Conservation (phyloP, 1,140 invertebrate species). For the Catajapyx aquilonaris region DNA sequence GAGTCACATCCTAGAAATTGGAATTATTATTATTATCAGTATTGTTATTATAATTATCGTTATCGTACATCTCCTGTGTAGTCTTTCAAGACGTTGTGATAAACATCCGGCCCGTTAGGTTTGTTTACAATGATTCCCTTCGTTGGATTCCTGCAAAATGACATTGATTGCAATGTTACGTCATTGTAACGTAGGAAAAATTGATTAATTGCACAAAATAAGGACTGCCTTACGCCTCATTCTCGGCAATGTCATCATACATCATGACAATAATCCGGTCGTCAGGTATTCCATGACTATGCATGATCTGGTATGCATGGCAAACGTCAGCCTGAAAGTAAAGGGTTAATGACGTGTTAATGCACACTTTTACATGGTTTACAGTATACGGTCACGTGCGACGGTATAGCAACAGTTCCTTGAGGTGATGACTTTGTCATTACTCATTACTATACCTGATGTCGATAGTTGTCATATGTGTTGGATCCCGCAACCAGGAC, state of each 20-base stretch:
- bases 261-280: conserved; percentile 39
- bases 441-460: too few species aligned
- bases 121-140: conserved; percentile 20
- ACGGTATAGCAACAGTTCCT: too few species aligned
- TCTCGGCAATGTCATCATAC: conserved; percentile 39
- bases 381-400: too few species aligned
- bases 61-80: conserved; percentile 23
- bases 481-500: too few species aligned
- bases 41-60: conserved; percentile 4
- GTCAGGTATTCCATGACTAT: conserved; percentile 29
- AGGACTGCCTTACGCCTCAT: conserved; percentile 24
- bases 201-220: too few species aligned
- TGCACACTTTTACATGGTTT: too few species aligned
- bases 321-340: conserved; percentile 34
- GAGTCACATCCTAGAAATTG: conserved; percentile 23
- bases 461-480: too few species aligned
- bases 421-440: too few species aligned
- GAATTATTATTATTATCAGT: background rate
- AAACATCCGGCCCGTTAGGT: conserved; percentile 31
- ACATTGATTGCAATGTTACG: too few species aligned
- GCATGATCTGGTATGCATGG: conserved; percentile 38
- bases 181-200: too few species aligned
- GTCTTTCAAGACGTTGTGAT: conserved; percentile 30
- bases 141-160: conserved; percentile 26
- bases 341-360: too few species aligned